Base-by-base conservation (phyloP, 2,888 invertebrate genomes). In the Urechis unicinctus region DNA sequence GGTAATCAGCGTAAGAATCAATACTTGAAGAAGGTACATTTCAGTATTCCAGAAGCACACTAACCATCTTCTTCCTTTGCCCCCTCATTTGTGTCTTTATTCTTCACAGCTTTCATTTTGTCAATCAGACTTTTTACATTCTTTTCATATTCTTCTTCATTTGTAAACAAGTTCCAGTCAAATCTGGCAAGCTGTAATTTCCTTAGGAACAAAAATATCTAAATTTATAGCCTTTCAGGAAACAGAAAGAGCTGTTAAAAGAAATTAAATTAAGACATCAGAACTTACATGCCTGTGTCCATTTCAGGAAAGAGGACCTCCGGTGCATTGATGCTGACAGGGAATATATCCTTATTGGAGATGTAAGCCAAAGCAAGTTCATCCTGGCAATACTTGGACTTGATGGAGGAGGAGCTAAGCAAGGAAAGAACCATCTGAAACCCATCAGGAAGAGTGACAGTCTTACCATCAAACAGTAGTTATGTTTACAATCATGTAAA, bases 251-350 rank as follows among this genome's bases (percentile, higher is more conserved):
- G n/a, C n/a, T n/a, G n/a, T n/a, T n/a, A n/a, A n/a, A n/a, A n/a
- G n/a, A n/a, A n/a, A n/a, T n/a, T n/a, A n/a, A n/a, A 17, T 36
- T 36, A 36, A 21, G 26, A 24, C 45, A 21, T 22, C 13, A 41
- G n/a, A n/a, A 64, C 68, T 61, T 60, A 72, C 72, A 72, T 70
- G 61, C 71, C 72, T 28, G 70, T 70, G 53, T 68, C 69, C 69
- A 72, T 72, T 4, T 54, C 42, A n/a, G 64, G 59, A n/a, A 66
- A 61, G 13, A 72, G 59, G 17, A 61, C 62, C 3, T 62, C 59
- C 9, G 61, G 53, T 43, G 61, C 29, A 30, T 63, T 57, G 22
- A 72, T 56, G 22, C 62, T 64, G 25, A 70, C 63, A 13, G 72
- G 71, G 53, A 70, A 71, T 28, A 72, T 72, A 21, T 68, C 60